Evolutionary conservation across 2,113 vertebrate genomes (phyloP).

Genomic region (Sclerurus mexicanus): DNA sequence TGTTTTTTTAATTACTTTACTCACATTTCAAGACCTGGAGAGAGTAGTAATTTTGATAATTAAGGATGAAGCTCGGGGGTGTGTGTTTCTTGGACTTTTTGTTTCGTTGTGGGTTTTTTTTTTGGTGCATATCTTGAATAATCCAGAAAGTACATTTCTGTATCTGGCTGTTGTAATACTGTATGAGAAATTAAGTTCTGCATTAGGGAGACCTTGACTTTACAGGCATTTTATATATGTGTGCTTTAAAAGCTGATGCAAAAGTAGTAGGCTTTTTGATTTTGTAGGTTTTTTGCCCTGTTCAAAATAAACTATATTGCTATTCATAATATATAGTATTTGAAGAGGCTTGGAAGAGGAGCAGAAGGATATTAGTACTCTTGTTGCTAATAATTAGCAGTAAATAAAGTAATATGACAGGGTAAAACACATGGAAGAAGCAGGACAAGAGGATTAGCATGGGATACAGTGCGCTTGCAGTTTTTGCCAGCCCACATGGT

Average conservation of each 20-base stretch:
- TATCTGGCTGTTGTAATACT: neutral
- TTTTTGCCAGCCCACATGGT: neutral
- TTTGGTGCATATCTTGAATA: neutral
- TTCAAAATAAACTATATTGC: neutral
- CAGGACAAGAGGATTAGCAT: neutral
- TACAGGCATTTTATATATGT: neutral
- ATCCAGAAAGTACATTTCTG: neutral
- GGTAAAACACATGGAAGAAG: neutral
- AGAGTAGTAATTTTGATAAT: neutral
- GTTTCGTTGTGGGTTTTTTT: rapidly evolving
- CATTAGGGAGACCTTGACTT: neutral
- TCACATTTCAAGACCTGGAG: neutral
- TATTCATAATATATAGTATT: neutral
- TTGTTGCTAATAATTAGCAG: neutral
- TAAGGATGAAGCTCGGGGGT: rapidly evolving
- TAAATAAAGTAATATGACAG: neutral
- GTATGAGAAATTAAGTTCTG: neutral
- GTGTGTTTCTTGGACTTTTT: rapidly evolving
- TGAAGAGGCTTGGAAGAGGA: neutral
- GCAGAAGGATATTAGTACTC: neutral
- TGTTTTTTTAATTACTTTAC: neutral
- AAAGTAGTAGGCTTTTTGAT: neutral
- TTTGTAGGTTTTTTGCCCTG: rapidly evolving
- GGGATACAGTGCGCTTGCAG: neutral
- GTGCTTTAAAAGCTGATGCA: neutral